phyloP scores from a whole-genome alignment of 2,888 invertebrate species.

The Drosophila algonquin region DNA sequence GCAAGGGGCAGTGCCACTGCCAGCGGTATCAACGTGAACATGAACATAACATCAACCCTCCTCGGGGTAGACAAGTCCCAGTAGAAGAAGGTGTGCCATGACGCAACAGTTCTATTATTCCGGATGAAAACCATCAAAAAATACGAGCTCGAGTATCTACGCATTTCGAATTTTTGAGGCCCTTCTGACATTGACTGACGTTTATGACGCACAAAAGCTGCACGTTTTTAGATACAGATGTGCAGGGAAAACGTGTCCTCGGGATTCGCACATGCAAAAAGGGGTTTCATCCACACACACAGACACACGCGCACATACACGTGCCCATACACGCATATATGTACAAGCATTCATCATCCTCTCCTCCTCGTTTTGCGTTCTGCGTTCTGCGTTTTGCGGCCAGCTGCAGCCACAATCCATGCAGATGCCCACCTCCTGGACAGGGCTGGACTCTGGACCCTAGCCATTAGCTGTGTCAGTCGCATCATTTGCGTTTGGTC shows the following conservation, averaged over 20 bases:
- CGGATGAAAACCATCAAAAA: slow-evolving; percentile 29
- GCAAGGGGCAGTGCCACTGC: background rate
- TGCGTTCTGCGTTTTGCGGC: slow-evolving; percentile 4
- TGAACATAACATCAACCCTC: background rate
- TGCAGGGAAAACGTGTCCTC: too few species aligned
- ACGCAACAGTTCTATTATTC: slow-evolving; percentile 72
- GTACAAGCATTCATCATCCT: slow-evolving; percentile 28
- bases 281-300: slow-evolving; percentile 2
- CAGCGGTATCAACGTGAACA: slow-evolving; percentile 3
- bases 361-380: background rate
- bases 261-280: slow-evolving; percentile 25
- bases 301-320: too few species aligned
- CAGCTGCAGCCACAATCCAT: slow-evolving; percentile 27
- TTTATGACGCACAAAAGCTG: slow-evolving; percentile 59
- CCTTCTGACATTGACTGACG: slow-evolving; percentile 69
- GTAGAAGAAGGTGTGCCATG: slow-evolving; percentile 70
- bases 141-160: slow-evolving; percentile 43
- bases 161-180: slow-evolving; percentile 63
- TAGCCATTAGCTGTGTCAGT: slow-evolving; percentile 38
- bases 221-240: background rate
- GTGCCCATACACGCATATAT: background rate
- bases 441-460: background rate
- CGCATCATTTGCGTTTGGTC: slow-evolving; percentile 29
- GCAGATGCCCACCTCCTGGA: background rate
- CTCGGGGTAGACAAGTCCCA: slow-evolving; percentile 6